Evolutionary conservation across 2,797 vertebrate species (phyloP), one percentile per base, ranked within the genome.

Genomic region (Myioborus miniatus): DNA sequence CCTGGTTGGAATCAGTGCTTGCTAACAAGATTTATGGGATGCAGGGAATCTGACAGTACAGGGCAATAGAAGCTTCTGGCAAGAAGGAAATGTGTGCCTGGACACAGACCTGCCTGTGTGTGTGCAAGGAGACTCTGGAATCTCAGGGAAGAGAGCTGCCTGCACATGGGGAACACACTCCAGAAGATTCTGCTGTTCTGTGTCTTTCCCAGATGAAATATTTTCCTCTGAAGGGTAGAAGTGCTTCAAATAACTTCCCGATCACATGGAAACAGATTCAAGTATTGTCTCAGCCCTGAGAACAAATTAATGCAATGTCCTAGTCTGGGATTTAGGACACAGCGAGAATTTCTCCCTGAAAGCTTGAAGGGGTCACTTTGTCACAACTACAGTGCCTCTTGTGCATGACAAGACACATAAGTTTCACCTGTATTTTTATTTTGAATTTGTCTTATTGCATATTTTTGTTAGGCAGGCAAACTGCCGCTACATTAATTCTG

Each of bases 301-400:
- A 95, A 82, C 7, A 70, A 90, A 92, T 52, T 15, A 65, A n/a
- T 36, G 16, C 13, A 62, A 81, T 17, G 32, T 65, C 15, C 29
- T 47, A 46, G 23, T 19, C 29, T 5, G 2, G 13, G 44, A 86
- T 62, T 76, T 62, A 71, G 65, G 13, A 81, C 32, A 75, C 8
- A 55, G 59, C 11, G 80, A 76, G 37, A 89, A 69, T n/a, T 65
- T 74, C 58, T 59, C 18, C n/a, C 26, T 41, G 29, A 86, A 94
- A 83, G 10, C n/a, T 78, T 41, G 13, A 80, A 78, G 32, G 18
- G 86, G 43, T 23, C 8, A 67, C 15, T 64, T 77, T 19, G 22
- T 11, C 32, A 71, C 19, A 77, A 39, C 17, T 19, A 58, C 1
- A 58, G 29, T 0, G 0, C 8, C 29, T 80, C 86, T 41, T 23